These are phyloP conservation scores for Drosophila pectinifera DNA, from an alignment of 1,140 invertebrate genomes.

Conservation along the genomic window DNA sequence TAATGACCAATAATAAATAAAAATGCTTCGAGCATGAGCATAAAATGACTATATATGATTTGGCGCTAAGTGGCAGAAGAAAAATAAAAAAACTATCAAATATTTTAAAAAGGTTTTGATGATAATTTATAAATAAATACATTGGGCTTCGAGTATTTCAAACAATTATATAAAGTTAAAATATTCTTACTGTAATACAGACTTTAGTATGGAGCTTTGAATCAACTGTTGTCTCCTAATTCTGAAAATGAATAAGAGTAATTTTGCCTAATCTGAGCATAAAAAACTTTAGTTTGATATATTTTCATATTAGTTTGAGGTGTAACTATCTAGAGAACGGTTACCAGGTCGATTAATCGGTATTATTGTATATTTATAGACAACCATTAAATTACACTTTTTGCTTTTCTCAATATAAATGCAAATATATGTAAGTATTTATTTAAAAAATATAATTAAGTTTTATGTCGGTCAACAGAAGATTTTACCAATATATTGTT, in stretches of 20 bases:
- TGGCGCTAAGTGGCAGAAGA: too few species aligned
- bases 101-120: too few species aligned
- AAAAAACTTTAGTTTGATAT: conserved; percentile 1
- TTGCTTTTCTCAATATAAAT: conserved; percentile 22
- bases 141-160: not conserved
- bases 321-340: conserved; percentile 48
- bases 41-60: too few species aligned
- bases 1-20: too few species aligned
- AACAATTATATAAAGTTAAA: not conserved
- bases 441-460: conserved; percentile 4
- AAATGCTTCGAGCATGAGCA: too few species aligned
- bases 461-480: not conserved
- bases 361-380: conserved; percentile 28
- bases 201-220: not conserved
- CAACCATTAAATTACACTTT: conserved; percentile 54
- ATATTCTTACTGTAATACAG: not conserved
- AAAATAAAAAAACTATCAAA: not conserved
- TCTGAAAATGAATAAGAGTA: conserved; percentile 6
- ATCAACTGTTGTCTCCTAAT: not conserved
- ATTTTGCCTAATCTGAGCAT: conserved; percentile 1
- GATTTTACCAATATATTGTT: not conserved
- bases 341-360: conserved; percentile 50
- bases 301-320: not conserved
- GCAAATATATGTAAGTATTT: conserved; percentile 3
- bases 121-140: not conserved